phyloP scores from a whole-genome alignment of 1,140 invertebrate species.

The Temnothorax curvispinosus region DNA sequence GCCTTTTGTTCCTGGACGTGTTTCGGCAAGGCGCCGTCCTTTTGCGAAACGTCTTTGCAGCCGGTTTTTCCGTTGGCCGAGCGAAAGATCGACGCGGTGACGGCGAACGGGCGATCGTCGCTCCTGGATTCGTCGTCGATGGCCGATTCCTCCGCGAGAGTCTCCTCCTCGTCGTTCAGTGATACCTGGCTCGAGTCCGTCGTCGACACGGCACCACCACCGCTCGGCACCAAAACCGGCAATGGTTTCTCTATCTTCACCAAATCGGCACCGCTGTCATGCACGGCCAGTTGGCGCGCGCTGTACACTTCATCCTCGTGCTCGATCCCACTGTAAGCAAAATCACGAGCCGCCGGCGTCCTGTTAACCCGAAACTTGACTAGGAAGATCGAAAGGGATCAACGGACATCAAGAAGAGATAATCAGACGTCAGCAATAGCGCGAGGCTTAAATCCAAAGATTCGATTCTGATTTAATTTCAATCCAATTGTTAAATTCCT shows the following conservation, averaged over 20 bases:
- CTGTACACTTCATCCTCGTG: constrained; percentile 94
- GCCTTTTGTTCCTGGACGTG: constrained; percentile 57
- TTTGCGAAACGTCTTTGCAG: constrained; percentile 57
- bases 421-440: too few relatives aligned
- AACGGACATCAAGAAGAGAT: not conserved
- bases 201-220: not conserved
- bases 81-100: constrained; percentile 76
- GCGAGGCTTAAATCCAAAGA: not conserved
- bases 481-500: not conserved
- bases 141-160: not conserved
- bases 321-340: constrained; percentile 93
- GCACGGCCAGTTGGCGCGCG: constrained; percentile 88
- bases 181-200: constrained; percentile 1
- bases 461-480: not conserved
- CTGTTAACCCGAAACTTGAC: not conserved
- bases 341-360: constrained; percentile 34
- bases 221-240: constrained; percentile 58
- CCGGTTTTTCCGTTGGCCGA: not conserved
- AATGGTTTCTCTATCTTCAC: constrained; percentile 46
- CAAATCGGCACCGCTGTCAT: constrained; percentile 62
- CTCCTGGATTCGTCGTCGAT: constrained; percentile 22
- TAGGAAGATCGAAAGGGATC: not conserved
- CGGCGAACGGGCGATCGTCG: constrained; percentile 65
- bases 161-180: constrained; percentile 13
- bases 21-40: constrained; percentile 62